Evolutionary conservation across 2,797 vertebrate genomes (phyloP), one percentile per base, ranked within the genome.

Genomic region (Myioborus miniatus): DNA sequence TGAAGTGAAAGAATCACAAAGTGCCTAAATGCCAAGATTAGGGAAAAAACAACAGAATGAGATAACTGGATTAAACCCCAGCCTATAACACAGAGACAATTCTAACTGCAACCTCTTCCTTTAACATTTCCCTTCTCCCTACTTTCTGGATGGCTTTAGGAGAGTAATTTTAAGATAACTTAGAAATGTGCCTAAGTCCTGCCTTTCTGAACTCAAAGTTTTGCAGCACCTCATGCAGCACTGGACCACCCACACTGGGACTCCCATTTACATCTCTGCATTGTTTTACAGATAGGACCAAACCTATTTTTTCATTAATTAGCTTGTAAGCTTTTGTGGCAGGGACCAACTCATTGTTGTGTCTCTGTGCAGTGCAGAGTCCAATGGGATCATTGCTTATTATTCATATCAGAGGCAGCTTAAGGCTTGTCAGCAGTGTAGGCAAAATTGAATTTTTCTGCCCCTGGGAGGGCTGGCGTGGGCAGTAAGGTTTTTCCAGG

Each of bases 361-460:
- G 24, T 76, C n/a, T 92, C 89, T 67, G 39, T 56, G 43, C 69
- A 89, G 32, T 76, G 58, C 65, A 27, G 78, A 89, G 39, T 68
- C 84, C 76, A 87, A 59, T 76, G 89, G 94, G 92, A 93, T 91
- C 75, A 9, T 94, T 78, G 47, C 63, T 96, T 95, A 88, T 91
- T 92, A 96, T 94, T 96, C 83, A 5, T 91, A 86, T 90, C 82
- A 82, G 86, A 83, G 83, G 14, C 77, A 94, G 91, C 83, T 97
- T 94, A 94, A 91, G 4, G 59, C 94, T 93, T 72, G 76, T 78
- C 79, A 88, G 87, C 85, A 78, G 18, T 0, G 0, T 11, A 62
- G 85, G 65, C 46, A 93, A 93, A 94, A 97, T 96, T 93, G 98
- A 94, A 86, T 94, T 94, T 87, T 69, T 39, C 70, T 91, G 85